Evolutionary conservation across 2,113 vertebrate genomes (phyloP), one percentile per base, ranked within the genome.

Genomic region (Neoarius graeffei): DNA sequence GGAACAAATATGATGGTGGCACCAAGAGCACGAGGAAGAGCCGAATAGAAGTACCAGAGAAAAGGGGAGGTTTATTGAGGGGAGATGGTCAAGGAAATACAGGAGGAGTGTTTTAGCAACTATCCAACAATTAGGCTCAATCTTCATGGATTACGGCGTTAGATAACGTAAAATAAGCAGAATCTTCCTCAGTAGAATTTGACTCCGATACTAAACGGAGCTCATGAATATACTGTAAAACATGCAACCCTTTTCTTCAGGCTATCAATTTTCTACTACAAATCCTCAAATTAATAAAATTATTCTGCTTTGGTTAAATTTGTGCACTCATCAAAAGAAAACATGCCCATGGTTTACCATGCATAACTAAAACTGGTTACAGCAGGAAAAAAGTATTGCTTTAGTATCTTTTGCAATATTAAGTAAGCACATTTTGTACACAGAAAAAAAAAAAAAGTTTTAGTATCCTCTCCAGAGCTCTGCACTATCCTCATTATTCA

Each of bases 11-110:
- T 5, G 88, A 97, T 81, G 66, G 97, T 97, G 94, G 96, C 95
- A 81, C 96, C 97, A 91, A 99, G 93, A 85, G 96, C 97, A 0
- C 98, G 96, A 15, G 98, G 98, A 88, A 99, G 84, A 0, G 96
- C 98, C 0, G 98, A 99, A 92, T 98, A 99, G 90, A 99, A 98
- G 90, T 99, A 99, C 98, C 98, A 99, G 52, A 99, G 93, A 88
- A 97, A 96, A 0, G 98, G 98, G 0, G 94, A 96, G 27, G 98
- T 99, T 96, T 99, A 94, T 79, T 84, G 83, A 86, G 30, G 79
- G 15, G 86, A 90, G 52, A 3, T 66, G 91, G 97, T 98, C 91
- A 98, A 98, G 96, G 97, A 96, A 79, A 81, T 13, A 56, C 15
- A 15, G 9, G 25, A 17, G 1, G 25, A 23, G 27, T 73, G 19